Base-by-base conservation (phyloP, 2,888 invertebrate species). In the Lomographa bimaculata region DNA sequence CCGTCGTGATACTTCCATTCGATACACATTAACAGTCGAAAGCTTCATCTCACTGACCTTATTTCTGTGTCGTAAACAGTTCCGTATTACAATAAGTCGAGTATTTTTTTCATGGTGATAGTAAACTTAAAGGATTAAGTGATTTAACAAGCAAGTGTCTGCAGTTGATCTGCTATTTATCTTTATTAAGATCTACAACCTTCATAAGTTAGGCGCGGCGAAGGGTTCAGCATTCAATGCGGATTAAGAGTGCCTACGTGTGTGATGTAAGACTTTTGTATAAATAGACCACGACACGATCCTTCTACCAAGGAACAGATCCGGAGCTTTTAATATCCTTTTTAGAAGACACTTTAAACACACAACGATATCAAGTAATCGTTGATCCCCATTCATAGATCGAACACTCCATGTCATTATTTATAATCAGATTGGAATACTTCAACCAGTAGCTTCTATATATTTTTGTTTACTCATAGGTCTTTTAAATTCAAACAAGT, bases 171-270 rank as follows among this genome's bases (percentile, higher is more conserved):
- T 58, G 58, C 64, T 56, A 77, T 77, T 70, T 71, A 74, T 80
- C 79, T 72, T 67, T 70, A 79, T 78, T 76, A 74, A 66, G 57
- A 76, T 69, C 64, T 66, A 61, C 52, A 57, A 59, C 56, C 64
- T 63, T 62, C 61, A 57, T 62, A 59, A 65, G 56, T 50, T 50
- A 53, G 54, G 55, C 57, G 58, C 57, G 55, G 59, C 56, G 53
- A 54, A 57, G 57, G 61, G 51, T 57, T 53, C 54, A 51, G 53
- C 58, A 64, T 62, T 68, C 62, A 61, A 57, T 44, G 47, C 46
- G 68, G 71, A 72, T 73, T 71, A 69, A 54, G 42, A 58, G 43
- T 50, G 61, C 60, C 55, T 60, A 50, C 43, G 48, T 47, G 44
- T 45, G 50, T 50, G 38, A 45, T 54, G 37, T 54, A 55, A 45